A percentile compares a stretch with the other conserved stretches of the same genome.
phyloP scores from a whole-genome alignment of 2,113 vertebrate species.

The Prunella fulvescens region DNA sequence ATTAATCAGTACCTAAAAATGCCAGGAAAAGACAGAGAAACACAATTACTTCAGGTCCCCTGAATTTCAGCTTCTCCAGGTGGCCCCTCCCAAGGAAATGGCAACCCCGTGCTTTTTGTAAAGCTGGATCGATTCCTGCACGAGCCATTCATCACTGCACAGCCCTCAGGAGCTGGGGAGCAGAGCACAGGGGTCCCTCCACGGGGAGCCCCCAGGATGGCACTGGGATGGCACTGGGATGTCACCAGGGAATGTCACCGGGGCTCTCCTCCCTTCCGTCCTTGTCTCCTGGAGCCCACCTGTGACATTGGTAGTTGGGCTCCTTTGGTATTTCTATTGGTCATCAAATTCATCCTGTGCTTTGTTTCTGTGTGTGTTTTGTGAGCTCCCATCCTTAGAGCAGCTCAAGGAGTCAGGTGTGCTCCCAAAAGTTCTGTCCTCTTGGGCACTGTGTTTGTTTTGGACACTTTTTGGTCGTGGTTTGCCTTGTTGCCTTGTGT shows the following conservation, averaged over 20 bases:
- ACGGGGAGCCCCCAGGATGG: background rate
- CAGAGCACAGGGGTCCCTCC: background rate
- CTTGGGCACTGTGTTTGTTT: rapidly evolving
- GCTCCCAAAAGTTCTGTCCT: background rate
- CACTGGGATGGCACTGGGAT: background rate
- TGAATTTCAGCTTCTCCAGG: conserved; percentile 44
- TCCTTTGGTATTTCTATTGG: background rate
- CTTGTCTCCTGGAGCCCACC: rapidly evolving
- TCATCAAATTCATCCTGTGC: background rate
- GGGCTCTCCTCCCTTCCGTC: background rate
- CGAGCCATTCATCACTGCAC: conserved; percentile 46
- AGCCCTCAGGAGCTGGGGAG: background rate
- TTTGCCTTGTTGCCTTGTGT: background rate
- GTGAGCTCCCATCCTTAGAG: background rate
- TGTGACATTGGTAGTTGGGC: background rate
- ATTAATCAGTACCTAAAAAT: conserved; percentile 68
- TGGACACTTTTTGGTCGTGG: rapidly evolving
- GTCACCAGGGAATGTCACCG: rapidly evolving
- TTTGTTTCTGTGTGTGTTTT: background rate
- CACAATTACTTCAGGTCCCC: conserved; percentile 44
- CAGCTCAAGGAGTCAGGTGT: background rate
- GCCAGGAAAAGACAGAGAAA: conserved; percentile 60
- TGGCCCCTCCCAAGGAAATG: conserved; percentile 32
- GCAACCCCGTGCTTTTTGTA: background rate
- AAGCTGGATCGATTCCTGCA: conserved; percentile 39